Evolutionary conservation across 2,797 vertebrate species (phyloP).

Genomic region (Pseudocheirus occidentalis): DNA sequence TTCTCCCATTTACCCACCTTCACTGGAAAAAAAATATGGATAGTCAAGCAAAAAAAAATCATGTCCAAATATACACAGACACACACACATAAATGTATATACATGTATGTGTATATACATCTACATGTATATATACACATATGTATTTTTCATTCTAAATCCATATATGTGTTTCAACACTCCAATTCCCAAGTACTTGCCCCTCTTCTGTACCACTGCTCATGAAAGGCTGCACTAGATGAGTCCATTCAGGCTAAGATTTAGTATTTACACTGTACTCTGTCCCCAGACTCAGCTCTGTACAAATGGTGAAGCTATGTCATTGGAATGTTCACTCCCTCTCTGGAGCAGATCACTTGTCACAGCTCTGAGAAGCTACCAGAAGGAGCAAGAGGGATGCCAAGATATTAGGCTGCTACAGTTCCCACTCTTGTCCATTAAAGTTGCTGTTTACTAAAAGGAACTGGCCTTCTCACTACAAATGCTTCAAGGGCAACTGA

Average conservation of each 20-base stretch:
- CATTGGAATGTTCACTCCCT: background rate
- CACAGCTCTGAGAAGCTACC: background rate
- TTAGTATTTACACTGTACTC: background rate
- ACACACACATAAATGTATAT: background rate
- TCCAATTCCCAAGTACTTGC: background rate
- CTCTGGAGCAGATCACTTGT: background rate
- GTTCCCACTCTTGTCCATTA: background rate
- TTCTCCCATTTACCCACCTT: background rate
- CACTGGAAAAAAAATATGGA: background rate
- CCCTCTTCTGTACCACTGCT: background rate
- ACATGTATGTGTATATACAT: background rate
- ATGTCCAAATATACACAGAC: background rate
- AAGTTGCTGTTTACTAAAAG: background rate
- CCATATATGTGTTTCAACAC: background rate
- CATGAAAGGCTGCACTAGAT: background rate
- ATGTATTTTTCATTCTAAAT: background rate
- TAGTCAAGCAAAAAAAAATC: background rate
- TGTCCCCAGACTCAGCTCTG: slow-evolving; percentile 5
- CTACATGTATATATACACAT: background rate
- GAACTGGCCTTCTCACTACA: background rate
- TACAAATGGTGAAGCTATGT: background rate
- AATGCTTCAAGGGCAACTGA: background rate
- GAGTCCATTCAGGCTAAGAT: background rate
- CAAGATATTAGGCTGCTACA: background rate
- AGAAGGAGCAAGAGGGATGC: background rate